Evolutionary conservation across 2,888 invertebrate species (phyloP).

Genomic region (Cistogaster globosa): DNA sequence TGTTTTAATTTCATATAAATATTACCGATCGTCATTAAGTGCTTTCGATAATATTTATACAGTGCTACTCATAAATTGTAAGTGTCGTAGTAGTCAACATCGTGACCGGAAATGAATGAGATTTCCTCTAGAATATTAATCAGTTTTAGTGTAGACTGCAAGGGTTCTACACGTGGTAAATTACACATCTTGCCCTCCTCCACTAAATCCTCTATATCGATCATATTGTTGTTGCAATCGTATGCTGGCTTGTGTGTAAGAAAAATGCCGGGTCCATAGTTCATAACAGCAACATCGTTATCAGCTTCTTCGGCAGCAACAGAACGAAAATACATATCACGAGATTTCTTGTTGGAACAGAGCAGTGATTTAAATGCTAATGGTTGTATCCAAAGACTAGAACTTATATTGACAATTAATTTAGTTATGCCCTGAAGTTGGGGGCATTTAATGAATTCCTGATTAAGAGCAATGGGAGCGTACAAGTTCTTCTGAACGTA

Average conservation of each 20-base stretch:
- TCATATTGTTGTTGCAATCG: constrained; percentile 78
- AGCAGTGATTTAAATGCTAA: constrained; percentile 76
- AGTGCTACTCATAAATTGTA: constrained; percentile 78
- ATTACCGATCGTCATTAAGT: constrained; percentile 60
- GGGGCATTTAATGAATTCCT: constrained; percentile 75
- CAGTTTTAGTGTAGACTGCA: constrained; percentile 77
- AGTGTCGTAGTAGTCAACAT: constrained; percentile 81
- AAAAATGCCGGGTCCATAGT: constrained; percentile 78
- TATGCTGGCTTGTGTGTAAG: constrained; percentile 74
- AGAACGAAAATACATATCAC: constrained; percentile 81
- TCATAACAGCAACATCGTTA: constrained; percentile 76
- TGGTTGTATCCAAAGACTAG: constrained; percentile 77
- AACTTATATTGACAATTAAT: constrained; percentile 78
- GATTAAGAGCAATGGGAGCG: constrained; percentile 78
- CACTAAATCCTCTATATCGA: constrained; percentile 74
- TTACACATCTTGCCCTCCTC: constrained; percentile 66
- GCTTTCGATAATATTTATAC: constrained; percentile 70
- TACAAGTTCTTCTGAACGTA: constrained; percentile 78
- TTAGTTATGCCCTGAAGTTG: constrained; percentile 73
- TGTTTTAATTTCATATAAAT: constrained; percentile 64
- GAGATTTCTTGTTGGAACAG: constrained; percentile 79
- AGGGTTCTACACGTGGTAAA: constrained; percentile 75
- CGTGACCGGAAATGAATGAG: constrained; percentile 81
- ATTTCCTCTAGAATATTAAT: constrained; percentile 79
- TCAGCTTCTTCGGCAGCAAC: constrained; percentile 79